These are phyloP conservation scores for Prunella fulvescens DNA, from an alignment of 2,113 vertebrate species.

Conservation along the genomic window DNA sequence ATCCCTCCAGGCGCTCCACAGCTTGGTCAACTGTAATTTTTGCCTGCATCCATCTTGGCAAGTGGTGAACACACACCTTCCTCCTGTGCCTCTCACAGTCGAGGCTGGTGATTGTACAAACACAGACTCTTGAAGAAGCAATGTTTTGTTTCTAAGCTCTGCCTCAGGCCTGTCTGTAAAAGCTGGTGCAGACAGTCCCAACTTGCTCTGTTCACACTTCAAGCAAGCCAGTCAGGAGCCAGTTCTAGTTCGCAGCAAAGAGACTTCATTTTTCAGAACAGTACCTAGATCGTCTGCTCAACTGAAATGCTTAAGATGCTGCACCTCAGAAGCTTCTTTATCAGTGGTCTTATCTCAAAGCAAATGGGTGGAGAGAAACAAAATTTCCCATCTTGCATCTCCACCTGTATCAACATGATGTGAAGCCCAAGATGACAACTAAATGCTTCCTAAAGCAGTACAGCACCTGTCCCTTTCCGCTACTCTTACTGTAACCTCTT, in stretches of 20 bases:
- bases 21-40: background rate
- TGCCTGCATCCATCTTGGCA: background rate
- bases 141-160: background rate
- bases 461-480: background rate
- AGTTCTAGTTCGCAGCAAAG: background rate
- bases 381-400: background rate
- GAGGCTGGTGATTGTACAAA: background rate
- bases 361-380: background rate
- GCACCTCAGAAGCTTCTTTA: background rate
- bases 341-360: background rate
- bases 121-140: background rate
- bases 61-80: background rate
- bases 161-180: background rate
- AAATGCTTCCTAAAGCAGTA: background rate
- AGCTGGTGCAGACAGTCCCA: background rate
- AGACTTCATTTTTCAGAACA: background rate
- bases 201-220: background rate
- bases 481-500: background rate
- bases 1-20: rapidly evolving
- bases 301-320: background rate
- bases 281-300: background rate
- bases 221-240: background rate
- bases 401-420: rapidly evolving
- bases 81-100: background rate
- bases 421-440: background rate